Conservation (phyloP, 2,797 vertebrate genomes). For the Lagocephalus sceleratus region DNA sequence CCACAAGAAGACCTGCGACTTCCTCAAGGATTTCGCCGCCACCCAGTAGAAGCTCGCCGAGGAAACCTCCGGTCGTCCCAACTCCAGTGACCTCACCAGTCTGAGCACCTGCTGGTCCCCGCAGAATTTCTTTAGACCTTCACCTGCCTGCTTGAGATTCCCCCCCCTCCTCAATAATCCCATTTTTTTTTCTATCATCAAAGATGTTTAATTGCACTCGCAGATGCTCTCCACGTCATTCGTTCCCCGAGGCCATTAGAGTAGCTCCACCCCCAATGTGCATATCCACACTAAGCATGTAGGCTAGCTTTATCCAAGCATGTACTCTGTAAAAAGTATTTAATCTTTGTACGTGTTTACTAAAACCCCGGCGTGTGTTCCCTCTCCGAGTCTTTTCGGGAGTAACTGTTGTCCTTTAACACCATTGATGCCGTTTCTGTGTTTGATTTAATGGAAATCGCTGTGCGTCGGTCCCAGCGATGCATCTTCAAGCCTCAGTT, state of each 20-base stretch:
- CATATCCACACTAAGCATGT: conserved; percentile 13
- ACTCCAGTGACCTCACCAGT: conserved; percentile 60
- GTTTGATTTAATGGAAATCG: conserved; percentile 5
- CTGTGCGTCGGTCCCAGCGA: too few relatives aligned
- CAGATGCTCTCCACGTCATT: conserved; percentile 8
- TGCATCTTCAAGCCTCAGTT: conserved; percentile 36
- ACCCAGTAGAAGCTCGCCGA: conserved; percentile 68
- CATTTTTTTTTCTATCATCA: background rate
- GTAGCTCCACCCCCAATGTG: conserved; percentile 5
- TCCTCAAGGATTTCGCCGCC: conserved; percentile 88
- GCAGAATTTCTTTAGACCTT: background rate
- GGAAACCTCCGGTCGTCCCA: too few relatives aligned
- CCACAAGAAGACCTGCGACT: conserved; percentile 93
- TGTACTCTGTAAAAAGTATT: conserved; percentile 56
- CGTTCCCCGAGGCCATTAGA: background rate
- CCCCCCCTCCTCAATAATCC: conserved; percentile 2
- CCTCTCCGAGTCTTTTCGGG: conserved; percentile 32
- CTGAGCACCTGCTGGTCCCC: background rate
- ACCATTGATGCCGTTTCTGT: conserved; percentile 30
- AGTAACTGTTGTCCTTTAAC: conserved; percentile 30
- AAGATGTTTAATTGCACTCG: background rate
- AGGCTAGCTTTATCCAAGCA: conserved; percentile 29
- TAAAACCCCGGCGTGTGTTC: conserved; percentile 42
- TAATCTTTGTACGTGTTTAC: conserved; percentile 40
- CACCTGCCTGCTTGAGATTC: conserved; percentile 7